Base-by-base conservation (phyloP, 2,113 vertebrate genomes). In the Plectropomus leopardus region DNA sequence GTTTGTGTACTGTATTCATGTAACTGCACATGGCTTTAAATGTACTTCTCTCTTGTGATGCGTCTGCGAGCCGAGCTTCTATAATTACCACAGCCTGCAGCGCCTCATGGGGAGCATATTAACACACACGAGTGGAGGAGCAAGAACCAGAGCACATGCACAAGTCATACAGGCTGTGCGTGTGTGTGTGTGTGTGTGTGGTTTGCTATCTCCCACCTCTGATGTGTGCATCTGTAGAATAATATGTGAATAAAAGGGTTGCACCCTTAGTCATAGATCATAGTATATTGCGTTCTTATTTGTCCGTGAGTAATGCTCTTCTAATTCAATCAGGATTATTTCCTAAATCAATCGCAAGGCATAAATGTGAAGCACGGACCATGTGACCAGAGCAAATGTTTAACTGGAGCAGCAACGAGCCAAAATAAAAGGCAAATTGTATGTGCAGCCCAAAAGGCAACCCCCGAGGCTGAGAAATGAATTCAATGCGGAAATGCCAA, bases 51-150 rank as follows among this genome's bases (percentile, higher is more conserved):
- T 88, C 74, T 72, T 82, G 82, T 83, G 87, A 87, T 89, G 88
- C 78, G 69, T 90, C 68, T 85, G 85, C 90, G 72, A 76, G 88
- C 85, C 44, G 76, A 72, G 85, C 67, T 88, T 88, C 94, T 94
- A 94, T 94, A 94, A 95, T 93, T 94, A 94, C 86, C 86, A 80
- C 86, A 75, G 92, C 94, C 93, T 90, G 88, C 88, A 93, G 94
- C 88, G 26, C 82, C 89, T 93, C 93, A 93, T 94, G 93, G 91
- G 85, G 80, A 94, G 87, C 86, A 82, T 85, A 92, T 95, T 92
- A 94, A 92, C 86, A 90, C 92, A 94, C 93, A 95, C 85, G 93
- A 94, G 94, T 94, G 93, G 88, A 94, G 75, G 68, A 88, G 83
- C 78, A 78, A 78, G 75, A 86, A 77, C 59, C 78, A 65, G 54